Evolutionary conservation across 2,888 invertebrate species (phyloP).

Genomic region (Acanthosepion lycidas): DNA sequence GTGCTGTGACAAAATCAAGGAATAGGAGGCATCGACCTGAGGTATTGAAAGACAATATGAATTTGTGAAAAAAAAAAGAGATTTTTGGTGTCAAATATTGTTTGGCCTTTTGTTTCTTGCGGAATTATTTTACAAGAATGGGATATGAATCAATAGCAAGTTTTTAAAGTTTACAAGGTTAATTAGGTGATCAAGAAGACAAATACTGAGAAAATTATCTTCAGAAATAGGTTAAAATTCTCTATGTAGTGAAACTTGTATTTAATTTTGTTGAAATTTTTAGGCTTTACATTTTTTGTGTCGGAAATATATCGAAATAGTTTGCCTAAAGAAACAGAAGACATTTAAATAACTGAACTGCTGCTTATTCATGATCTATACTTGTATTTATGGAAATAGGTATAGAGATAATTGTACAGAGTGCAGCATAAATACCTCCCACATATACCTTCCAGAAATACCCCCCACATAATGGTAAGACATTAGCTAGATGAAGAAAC

Average conservation of each 20-base stretch:
- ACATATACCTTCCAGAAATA: no score
- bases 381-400: no score
- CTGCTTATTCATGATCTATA: no score
- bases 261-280: background rate
- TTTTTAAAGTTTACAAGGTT: background rate
- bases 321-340: background rate
- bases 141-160: background rate
- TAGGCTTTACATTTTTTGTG: background rate
- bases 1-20: no score
- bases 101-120: background rate
- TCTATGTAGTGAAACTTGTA: background rate
- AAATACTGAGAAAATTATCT: background rate
- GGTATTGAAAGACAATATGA: background rate
- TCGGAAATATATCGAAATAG: background rate
- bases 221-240: background rate
- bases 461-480: no score
- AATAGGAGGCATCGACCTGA: background rate
- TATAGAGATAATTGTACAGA: no score
- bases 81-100: background rate
- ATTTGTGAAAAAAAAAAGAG: background rate
- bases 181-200: background rate
- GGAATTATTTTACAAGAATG: background rate
- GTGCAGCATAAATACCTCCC: no score
- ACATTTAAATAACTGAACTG: background rate
- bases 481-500: no score